phyloP scores from a whole-genome alignment of 2,797 vertebrate genomes.

The Thripadectes ignobilis region DNA sequence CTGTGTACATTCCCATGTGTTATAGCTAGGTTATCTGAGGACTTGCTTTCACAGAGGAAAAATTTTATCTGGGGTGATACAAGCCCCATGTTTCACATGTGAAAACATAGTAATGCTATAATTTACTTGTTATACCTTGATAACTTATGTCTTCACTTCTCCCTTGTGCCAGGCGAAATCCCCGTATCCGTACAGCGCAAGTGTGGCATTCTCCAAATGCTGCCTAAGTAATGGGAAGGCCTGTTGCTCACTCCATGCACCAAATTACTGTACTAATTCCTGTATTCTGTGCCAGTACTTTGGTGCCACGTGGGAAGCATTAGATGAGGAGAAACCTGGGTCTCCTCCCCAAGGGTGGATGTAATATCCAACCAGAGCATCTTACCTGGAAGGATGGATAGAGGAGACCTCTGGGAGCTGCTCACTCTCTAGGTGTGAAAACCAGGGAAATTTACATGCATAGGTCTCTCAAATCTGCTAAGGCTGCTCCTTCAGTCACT shows the following conservation, averaged over 20 bases:
- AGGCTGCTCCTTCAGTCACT: not conserved
- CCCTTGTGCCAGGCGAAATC: not conserved
- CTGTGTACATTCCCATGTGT: fast-evolving
- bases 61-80: not conserved
- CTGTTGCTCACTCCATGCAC: not conserved
- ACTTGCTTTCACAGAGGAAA: not conserved
- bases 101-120: not conserved
- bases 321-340: not conserved
- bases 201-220: not conserved
- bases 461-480: not conserved
- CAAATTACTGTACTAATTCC: not conserved
- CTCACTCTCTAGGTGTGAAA: not conserved
- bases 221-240: not conserved
- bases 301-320: not conserved
- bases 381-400: not conserved
- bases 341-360: fast-evolving
- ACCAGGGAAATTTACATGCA: not conserved
- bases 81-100: not conserved
- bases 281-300: not conserved
- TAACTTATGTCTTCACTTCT: not conserved
- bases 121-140: slow-evolving; percentile 1
- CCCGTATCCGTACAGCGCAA: fast-evolving
- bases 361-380: not conserved
- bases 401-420: not conserved
- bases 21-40: slow-evolving; percentile 37